These are phyloP conservation scores for Colossoma macropomum DNA, from an alignment of 2,113 vertebrate genomes.

Conservation along the genomic window DNA sequence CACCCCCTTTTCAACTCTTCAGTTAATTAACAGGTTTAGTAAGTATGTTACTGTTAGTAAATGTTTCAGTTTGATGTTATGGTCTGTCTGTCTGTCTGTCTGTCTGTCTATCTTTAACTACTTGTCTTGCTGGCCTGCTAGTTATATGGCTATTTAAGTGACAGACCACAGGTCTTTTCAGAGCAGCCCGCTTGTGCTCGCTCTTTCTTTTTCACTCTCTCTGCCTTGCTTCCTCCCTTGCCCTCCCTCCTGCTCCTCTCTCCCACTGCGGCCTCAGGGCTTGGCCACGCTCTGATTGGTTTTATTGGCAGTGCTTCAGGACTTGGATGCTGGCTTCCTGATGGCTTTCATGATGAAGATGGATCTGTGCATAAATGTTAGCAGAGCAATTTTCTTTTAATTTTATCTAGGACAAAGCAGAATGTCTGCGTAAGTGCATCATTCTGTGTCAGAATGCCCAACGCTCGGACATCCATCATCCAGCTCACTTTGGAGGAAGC, in stretches of 20 bases:
- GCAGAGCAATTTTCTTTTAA: constrained; percentile 60
- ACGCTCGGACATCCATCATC: constrained; percentile 51
- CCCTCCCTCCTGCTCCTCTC: background rate
- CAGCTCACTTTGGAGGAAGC: constrained; percentile 18
- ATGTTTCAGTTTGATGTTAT: no score
- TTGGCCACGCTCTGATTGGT: constrained; percentile 68
- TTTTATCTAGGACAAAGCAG: constrained; percentile 64
- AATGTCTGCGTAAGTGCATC: constrained; percentile 47
- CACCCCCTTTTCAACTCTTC: no score
- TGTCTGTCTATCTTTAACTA: background rate
- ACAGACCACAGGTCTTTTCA: background rate
- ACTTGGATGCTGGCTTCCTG: constrained; percentile 58
- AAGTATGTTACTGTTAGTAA: no score
- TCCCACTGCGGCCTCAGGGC: constrained; percentile 45
- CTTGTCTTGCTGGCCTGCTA: background rate
- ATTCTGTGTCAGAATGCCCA: constrained; percentile 53
- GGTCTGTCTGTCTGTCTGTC: background rate
- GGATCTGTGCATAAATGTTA: constrained; percentile 63
- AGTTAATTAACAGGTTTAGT: no score
- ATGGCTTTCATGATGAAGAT: constrained; percentile 69
- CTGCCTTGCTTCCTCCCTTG: constrained; percentile 33
- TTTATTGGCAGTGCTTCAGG: constrained; percentile 68
- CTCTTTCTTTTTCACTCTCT: constrained; percentile 8
- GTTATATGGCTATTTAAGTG: background rate
- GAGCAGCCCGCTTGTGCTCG: background rate